These are phyloP conservation scores for Drosophila obscura DNA, from an alignment of 1,140 invertebrate genomes.

Conservation along the genomic window DNA sequence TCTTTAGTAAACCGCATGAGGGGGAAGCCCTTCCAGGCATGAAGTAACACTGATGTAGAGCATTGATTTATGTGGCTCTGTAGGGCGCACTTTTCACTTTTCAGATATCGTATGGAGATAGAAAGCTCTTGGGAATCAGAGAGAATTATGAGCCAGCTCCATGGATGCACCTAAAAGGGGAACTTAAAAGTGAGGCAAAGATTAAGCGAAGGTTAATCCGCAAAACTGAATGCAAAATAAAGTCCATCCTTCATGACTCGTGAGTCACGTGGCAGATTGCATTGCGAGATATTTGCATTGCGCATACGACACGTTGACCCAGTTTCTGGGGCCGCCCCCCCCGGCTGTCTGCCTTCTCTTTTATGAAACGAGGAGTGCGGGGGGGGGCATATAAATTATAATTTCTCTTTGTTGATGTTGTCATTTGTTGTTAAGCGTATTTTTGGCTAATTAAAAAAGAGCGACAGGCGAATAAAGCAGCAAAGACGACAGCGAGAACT, in stretches of 20 bases:
- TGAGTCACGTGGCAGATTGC: slow-evolving; percentile 10
- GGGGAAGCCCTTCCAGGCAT: too few species aligned
- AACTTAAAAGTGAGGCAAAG: too few species aligned
- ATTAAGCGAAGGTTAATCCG: too few species aligned
- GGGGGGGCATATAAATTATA: slow-evolving; percentile 51
- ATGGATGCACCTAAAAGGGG: too few species aligned
- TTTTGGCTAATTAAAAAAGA: slow-evolving; percentile 78
- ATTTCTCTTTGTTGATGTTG: slow-evolving; percentile 67
- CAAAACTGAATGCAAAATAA: too few species aligned
- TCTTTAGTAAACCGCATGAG: too few species aligned
- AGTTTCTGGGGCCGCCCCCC: slow-evolving; percentile 19
- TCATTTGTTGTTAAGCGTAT: slow-evolving; percentile 75
- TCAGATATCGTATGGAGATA: too few species aligned
- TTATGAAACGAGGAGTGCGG: not conserved
- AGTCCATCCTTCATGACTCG: slow-evolving; percentile 16
- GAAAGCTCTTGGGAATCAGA: too few species aligned
- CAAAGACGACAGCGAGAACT: not conserved
- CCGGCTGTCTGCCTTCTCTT: not conserved
- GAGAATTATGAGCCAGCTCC: too few species aligned
- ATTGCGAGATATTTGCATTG: slow-evolving; percentile 37
- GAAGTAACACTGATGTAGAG: too few species aligned
- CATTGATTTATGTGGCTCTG: too few species aligned
- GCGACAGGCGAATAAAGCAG: slow-evolving; percentile 53
- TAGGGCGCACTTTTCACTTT: too few species aligned
- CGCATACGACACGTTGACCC: slow-evolving; percentile 72